Percentiles rank a stretch among this genome's conserved stretches.
These are phyloP conservation scores for Megaceryle maxima DNA, from an alignment of 2,113 vertebrate genomes.

Conservation along the genomic window DNA sequence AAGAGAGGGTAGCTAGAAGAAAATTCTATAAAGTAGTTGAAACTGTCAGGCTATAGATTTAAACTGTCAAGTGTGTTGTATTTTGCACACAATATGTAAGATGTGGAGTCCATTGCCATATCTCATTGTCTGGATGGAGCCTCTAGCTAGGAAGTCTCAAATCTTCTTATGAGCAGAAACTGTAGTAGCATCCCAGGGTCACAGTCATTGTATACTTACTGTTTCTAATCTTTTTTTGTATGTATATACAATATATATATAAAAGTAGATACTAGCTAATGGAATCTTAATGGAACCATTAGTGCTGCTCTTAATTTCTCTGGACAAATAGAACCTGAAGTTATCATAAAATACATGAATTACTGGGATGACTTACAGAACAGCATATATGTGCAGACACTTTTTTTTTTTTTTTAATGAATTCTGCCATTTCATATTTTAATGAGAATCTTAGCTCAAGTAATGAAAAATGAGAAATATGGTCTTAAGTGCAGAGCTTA, in stretches of 20 bases:
- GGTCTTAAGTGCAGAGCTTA: background rate
- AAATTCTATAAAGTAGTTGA: background rate
- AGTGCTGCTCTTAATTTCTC: background rate
- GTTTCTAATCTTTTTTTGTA: background rate
- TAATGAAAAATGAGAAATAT: background rate
- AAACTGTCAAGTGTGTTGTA: background rate
- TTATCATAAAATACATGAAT: background rate
- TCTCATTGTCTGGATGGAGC: background rate
- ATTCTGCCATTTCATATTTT: slow-evolving; percentile 7
- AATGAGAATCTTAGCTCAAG: slow-evolving; percentile 20
- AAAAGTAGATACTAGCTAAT: background rate
- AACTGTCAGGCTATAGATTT: background rate
- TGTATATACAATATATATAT: background rate
- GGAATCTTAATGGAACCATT: background rate
- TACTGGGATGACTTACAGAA: background rate
- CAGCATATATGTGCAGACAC: background rate
- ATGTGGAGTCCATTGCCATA: background rate
- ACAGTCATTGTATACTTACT: background rate
- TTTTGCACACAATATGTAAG: background rate
- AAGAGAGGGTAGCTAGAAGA: background rate
- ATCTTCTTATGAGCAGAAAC: background rate
- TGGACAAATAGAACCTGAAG: background rate
- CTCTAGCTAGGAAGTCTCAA: background rate
- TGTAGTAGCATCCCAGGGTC: background rate
- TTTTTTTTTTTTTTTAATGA: background rate